phyloP scores from a whole-genome alignment of 1,140 invertebrate genomes.

The Ladona fulva region DNA sequence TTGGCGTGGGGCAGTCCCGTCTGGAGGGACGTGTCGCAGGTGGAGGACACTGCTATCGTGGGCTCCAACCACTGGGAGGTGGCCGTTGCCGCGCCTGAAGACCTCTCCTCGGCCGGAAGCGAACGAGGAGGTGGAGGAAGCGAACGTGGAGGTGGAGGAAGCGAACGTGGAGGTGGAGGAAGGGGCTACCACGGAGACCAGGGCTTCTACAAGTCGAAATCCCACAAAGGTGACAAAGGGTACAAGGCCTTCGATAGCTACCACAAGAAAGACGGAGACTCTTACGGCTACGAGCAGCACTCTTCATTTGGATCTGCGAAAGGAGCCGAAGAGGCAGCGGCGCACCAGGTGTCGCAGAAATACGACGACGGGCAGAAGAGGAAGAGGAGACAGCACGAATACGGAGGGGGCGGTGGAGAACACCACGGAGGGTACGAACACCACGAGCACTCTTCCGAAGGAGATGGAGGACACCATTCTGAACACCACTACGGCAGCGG shows the following conservation, averaged over 20 bases:
- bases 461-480: conserved; percentile 23
- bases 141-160: background rate
- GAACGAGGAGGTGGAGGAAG: background rate
- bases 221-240: conserved; percentile 54
- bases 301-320: conserved; percentile 44
- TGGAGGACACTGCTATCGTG: conserved; percentile 12
- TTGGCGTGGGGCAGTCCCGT: background rate
- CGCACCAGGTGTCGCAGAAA: background rate
- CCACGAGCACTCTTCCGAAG: background rate
- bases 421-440: background rate
- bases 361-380: background rate
- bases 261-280: conserved; percentile 59
- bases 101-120: background rate
- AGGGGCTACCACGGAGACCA: conserved; percentile 50
- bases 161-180: conserved; percentile 29
- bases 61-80: conserved; percentile 1
- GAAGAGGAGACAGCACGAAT: background rate
- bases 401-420: background rate
- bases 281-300: conserved; percentile 57
- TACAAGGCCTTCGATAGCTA: conserved; percentile 61
- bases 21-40: background rate
- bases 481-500: conserved; percentile 16
- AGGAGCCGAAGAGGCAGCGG: conserved; percentile 30
- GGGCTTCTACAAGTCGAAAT: conserved; percentile 51
- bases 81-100: background rate